A percentile compares a stretch with the other conserved stretches of the same genome.
Conservation (phyloP, 30 jellyfish, hydroid and myxozoan species). For the Hydra vulgaris region DNA sequence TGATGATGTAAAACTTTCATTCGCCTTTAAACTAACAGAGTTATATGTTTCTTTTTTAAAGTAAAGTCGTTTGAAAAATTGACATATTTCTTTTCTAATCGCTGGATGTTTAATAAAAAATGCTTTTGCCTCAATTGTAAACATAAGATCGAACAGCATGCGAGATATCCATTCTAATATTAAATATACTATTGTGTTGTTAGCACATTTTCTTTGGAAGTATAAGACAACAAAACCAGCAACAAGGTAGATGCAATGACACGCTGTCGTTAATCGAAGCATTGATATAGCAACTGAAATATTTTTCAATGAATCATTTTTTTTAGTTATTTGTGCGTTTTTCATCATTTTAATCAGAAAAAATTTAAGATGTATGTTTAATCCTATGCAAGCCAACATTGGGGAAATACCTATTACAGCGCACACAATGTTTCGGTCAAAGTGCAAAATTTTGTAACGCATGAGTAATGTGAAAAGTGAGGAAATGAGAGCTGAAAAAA, state of each 20-base stretch:
- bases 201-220: background rate
- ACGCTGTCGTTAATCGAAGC: constrained; percentile 2
- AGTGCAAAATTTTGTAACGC: background rate
- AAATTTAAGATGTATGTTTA: constrained; percentile 1
- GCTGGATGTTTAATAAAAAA: background rate
- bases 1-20: background rate
- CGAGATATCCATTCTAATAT: constrained; percentile 11
- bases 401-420: constrained; percentile 8
- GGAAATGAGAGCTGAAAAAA: background rate
- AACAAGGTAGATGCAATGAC: constrained; percentile 9
- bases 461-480: background rate
- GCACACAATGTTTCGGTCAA: background rate
- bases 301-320: background rate
- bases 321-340: background rate
- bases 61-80: background rate
- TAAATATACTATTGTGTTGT: background rate
- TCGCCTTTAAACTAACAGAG: background rate
- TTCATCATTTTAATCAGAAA: background rate
- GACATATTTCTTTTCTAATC: background rate
- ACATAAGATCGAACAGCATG: constrained; percentile 6
- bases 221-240: background rate
- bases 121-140: constrained; percentile 14
- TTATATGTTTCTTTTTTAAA: background rate
- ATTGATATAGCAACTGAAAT: constrained; percentile 3
- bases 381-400: background rate